Evolutionary conservation across 2,113 vertebrate genomes (phyloP), one percentile per base, ranked within the genome.

Genomic region (Pseudorectes ferrugineus): DNA sequence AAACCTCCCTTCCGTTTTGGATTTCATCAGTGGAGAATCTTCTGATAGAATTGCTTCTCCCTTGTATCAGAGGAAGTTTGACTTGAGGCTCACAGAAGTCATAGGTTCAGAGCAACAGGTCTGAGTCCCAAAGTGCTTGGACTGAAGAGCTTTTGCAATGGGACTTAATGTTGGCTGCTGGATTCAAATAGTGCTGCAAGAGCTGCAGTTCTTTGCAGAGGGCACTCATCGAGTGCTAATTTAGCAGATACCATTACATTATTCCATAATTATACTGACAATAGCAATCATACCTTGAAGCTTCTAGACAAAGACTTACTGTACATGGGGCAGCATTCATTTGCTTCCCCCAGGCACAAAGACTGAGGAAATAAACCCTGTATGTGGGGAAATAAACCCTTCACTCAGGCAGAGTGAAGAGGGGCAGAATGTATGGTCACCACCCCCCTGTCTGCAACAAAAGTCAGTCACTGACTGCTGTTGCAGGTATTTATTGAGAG

Each of bases 181-280:
- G 66, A 46, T 76, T 73, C 28, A 65, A 63, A 3, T 51, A 46
- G 35, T 14, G 20, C 84, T 87, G 66, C 42, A 73, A 38, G 85
- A 92, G 23, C 70, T 58, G 49, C 57, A 35, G 54, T 23, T 76
- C 77, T 63, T 73, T 58, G 38, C 23, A 31, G 82, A 93, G 59
- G 63, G 58, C 35, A 22, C 21, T 88, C 38, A 10, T 12, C 35
- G 51, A 36, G 48, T 48, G 18, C 51, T 93, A 38, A 71, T 95
- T 83, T 73, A 83, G 85, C 31, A 88, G 87, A n/a, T 88, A 73
- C 3, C n/a, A 24, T 76, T 93, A 55, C 28, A 46, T 83, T 96
- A 71, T 90, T 94, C 88, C 93, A 72, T 88, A 92, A 85, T 95
- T 96, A 80, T 15, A 52, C 55, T 49, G 70, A 62, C 85, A 96